Base-by-base conservation (phyloP, 1,140 invertebrate genomes). In the Calephelis virginiensis region DNA sequence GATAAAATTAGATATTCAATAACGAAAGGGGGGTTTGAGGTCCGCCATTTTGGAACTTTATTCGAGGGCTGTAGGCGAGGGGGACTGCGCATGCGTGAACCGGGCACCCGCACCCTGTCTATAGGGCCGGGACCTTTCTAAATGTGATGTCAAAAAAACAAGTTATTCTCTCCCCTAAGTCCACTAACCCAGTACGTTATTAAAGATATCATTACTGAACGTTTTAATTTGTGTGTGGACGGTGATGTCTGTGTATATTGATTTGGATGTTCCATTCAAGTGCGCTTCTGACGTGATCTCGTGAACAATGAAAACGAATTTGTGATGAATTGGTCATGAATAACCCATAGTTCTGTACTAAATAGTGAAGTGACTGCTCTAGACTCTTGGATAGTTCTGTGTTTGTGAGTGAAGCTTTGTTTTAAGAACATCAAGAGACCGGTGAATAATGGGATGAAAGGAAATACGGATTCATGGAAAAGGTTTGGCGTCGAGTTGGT, bases 1-100 rank as follows among this genome's bases (percentile, higher is more conserved):
- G 78, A 85, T 85, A 91, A 91, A 89, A 91, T 91, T 91, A 89
- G 89, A 89, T 91, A 91, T 89, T 91, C 86, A 89, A 91, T 91
- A 91, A 83, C 80, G 77, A 75, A 83, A 89, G 84, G 83, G 74
- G 83, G 86, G 77, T 81, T 75, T 79, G 78, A 83, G 78, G 73
- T 83, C 86, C 85, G 89, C 89, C 89, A 91, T 91, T 86, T 91
- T 91, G 79, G 76, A 79, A 81, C 80, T 83, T 79, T 76, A 79
- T 81, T 77, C 77, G 83, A 81, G 84, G 83, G 83, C 75, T 82
- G 74, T 68, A 77, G 74, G 73, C 76, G 77, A 85, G 82, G 88
- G 86, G 87, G 82, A 79, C 46, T 78, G 76, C 89, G 89, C 89
- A 91, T 85, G 89, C 89, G 89, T 69, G 73, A 46, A 59, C 45